Evolutionary conservation across 1,140 invertebrate species (phyloP).

Genomic region (Scaptomyza pallida): DNA sequence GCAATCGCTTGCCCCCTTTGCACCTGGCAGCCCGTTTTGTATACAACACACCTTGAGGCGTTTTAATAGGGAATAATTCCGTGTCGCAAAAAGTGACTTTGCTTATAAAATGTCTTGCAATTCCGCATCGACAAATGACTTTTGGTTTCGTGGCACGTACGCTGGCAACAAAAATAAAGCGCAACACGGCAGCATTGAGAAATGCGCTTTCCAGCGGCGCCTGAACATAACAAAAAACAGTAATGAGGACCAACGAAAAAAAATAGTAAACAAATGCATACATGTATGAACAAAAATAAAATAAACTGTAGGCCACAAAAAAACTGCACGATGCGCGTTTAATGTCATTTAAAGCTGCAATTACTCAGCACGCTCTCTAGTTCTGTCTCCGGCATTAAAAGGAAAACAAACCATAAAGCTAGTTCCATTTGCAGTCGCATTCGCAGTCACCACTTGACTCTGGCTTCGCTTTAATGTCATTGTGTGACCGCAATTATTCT

Average conservation of each 20-base stretch:
- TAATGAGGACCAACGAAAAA: slow-evolving; percentile 16
- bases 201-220: slow-evolving; percentile 36
- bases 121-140: slow-evolving; percentile 69
- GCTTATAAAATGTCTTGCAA: slow-evolving; percentile 66
- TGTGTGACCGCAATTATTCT: slow-evolving; percentile 76
- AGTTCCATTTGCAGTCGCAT: slow-evolving; percentile 9
- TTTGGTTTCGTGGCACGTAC: slow-evolving; percentile 54
- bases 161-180: slow-evolving; percentile 16
- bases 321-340: slow-evolving; percentile 71
- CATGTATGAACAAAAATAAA: slow-evolving; percentile 47
- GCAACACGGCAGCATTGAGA: slow-evolving; percentile 23
- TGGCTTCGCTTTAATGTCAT: slow-evolving; percentile 76
- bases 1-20: slow-evolving; percentile 41
- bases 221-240: slow-evolving; percentile 11
- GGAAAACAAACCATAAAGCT: slow-evolving; percentile 10
- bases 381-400: slow-evolving; percentile 28
- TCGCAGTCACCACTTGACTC: slow-evolving; percentile 48
- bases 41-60: too few species aligned
- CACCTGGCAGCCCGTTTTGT: background rate
- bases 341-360: slow-evolving; percentile 81
- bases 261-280: slow-evolving; percentile 11
- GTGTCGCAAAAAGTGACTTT: slow-evolving; percentile 46
- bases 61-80: slow-evolving; percentile 71
- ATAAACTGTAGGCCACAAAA: slow-evolving; percentile 36
- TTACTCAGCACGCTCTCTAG: slow-evolving; percentile 73